These are phyloP conservation scores for Sminthopsis crassicaudata DNA, from an alignment of 2,113 vertebrate species.

Conservation along the genomic window DNA sequence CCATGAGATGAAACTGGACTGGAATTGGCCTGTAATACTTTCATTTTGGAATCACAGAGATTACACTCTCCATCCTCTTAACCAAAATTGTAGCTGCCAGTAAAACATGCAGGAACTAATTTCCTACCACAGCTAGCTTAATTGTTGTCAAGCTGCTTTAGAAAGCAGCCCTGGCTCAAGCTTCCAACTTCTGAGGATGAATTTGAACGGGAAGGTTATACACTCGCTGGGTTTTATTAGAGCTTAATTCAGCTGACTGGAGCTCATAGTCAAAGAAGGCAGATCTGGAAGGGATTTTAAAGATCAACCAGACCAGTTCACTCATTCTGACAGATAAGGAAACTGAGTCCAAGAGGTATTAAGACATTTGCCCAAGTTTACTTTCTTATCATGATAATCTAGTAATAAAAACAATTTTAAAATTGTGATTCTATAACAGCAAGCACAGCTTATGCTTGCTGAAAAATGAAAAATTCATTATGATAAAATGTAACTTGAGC, in stretches of 20 bases:
- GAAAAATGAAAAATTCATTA: background rate
- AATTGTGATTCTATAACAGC: background rate
- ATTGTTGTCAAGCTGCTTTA: constrained; percentile 74
- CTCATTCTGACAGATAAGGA: background rate
- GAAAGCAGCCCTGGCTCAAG: constrained; percentile 47
- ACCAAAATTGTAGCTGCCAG: constrained; percentile 77
- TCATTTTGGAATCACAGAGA: constrained; percentile 66
- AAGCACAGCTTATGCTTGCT: background rate
- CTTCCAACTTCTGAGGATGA: constrained; percentile 66
- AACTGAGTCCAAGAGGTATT: background rate
- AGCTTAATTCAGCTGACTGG: background rate
- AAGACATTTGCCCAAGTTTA: background rate
- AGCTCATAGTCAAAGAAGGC: background rate
- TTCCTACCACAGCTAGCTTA: constrained; percentile 74
- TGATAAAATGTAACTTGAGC: background rate
- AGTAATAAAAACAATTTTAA: background rate
- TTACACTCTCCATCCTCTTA: constrained; percentile 62
- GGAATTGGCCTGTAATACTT: constrained; percentile 70
- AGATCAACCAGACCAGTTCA: background rate
- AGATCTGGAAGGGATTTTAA: background rate
- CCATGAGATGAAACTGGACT: constrained; percentile 52
- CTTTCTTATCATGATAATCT: background rate
- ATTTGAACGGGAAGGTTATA: background rate
- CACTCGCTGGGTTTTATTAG: constrained; percentile 25
- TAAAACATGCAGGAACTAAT: constrained; percentile 77